A percentile compares a stretch with the other conserved stretches of the same genome.
phyloP scores from a whole-genome alignment of 2,797 vertebrate genomes.

The Epinephelus awoara region DNA sequence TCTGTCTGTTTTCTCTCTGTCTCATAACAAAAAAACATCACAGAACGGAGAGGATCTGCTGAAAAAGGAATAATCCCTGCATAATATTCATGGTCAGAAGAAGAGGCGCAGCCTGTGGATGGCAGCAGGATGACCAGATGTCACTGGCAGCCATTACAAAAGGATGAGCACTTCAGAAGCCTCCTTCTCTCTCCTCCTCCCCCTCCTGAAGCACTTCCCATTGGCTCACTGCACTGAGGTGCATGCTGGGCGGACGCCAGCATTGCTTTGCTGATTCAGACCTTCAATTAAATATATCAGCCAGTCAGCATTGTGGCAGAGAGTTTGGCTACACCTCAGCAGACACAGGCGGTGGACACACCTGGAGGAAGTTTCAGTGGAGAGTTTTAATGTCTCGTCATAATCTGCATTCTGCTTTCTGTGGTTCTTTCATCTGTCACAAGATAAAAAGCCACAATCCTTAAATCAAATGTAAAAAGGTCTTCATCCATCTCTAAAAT shows the following conservation, averaged over 20 bases:
- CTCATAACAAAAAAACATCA: constrained; percentile 4
- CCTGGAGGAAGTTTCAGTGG: background rate
- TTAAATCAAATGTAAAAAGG: background rate
- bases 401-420: background rate
- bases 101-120: constrained; percentile 17
- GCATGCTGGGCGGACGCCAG: constrained; percentile 30
- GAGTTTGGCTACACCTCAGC: background rate
- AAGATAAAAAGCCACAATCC: background rate
- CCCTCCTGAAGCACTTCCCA: background rate
- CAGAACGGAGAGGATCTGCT: constrained; percentile 18
- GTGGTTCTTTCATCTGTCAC: no score
- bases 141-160: constrained; percentile 52
- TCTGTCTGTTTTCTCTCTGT: constrained; percentile 11
- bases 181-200: no score
- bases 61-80: constrained; percentile 46
- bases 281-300: constrained; percentile 40
- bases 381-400: background rate
- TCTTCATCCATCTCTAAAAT: no score
- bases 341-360: background rate
- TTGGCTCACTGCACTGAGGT: constrained; percentile 29
- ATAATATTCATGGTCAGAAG: constrained; percentile 33
- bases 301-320: constrained; percentile 17
- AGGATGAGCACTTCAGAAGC: constrained; percentile 36
- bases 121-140: constrained; percentile 60
- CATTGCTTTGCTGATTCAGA: constrained; percentile 35